These are phyloP conservation scores for Acanthacorydalis orientalis DNA, from an alignment of 2,888 invertebrate species.

Conservation along the genomic window DNA sequence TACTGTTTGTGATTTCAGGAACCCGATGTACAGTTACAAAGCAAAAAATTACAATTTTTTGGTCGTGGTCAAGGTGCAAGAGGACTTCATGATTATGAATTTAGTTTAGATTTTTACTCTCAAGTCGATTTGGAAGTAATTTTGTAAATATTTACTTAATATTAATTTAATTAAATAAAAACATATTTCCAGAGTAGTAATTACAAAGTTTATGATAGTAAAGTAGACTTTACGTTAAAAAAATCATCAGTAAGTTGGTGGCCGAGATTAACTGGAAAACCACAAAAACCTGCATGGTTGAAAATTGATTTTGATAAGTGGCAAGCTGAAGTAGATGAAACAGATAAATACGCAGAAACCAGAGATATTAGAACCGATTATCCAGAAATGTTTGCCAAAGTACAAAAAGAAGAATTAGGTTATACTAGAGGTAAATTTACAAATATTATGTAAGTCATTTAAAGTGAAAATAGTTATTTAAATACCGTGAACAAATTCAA, in stretches of 20 bases:
- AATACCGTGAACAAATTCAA: no score
- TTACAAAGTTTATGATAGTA: slow-evolving; percentile 51
- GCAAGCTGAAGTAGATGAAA: slow-evolving; percentile 59
- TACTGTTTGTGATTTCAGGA: slow-evolving; percentile 26
- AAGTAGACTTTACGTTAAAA: slow-evolving; percentile 56
- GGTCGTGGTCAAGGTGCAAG: slow-evolving; percentile 65
- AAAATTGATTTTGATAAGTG: slow-evolving; percentile 89
- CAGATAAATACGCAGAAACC: slow-evolving; percentile 45
- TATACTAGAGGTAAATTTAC: slow-evolving; percentile 47
- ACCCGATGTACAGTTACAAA: slow-evolving; percentile 46
- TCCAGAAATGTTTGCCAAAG: slow-evolving; percentile 52
- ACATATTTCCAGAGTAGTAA: slow-evolving; percentile 28
- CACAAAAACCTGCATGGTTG: slow-evolving; percentile 78
- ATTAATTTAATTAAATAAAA: not conserved
- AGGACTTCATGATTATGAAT: slow-evolving; percentile 61
- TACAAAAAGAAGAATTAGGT: slow-evolving; percentile 62
- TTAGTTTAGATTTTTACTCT: slow-evolving; percentile 51
- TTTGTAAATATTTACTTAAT: not conserved
- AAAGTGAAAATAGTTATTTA: no score
- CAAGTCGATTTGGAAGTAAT: slow-evolving; percentile 39
- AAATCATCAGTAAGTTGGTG: slow-evolving; percentile 60
- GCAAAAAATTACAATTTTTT: slow-evolving; percentile 48
- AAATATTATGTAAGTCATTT: no score
- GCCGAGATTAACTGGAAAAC: slow-evolving; percentile 66
- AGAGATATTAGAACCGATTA: slow-evolving; percentile 61